Evolutionary conservation across 64 coral and sea anemone species (phyloP).

Genomic region (Montipora foliosa): DNA sequence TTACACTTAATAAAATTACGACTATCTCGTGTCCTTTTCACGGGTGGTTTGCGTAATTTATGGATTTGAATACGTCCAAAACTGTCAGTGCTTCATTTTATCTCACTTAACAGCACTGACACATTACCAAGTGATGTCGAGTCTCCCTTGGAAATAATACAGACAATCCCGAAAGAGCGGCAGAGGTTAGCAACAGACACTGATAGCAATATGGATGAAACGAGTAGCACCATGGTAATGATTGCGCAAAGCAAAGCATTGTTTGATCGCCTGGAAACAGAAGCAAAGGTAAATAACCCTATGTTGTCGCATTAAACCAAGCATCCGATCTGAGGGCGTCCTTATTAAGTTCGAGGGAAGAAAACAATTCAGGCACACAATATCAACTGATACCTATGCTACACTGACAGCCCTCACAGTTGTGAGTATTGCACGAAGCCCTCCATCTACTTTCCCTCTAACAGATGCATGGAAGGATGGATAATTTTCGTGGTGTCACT

Average conservation of each 20-base stretch:
- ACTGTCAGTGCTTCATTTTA: not conserved
- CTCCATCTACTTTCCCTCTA: too few species aligned
- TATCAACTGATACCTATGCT: not conserved
- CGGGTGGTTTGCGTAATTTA: too few species aligned
- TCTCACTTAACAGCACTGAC: not conserved
- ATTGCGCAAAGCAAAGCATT: conserved; percentile 47
- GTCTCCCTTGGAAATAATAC: not conserved
- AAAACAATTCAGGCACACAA: not conserved
- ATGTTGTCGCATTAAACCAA: too few species aligned
- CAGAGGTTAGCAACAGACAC: not conserved
- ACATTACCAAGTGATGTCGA: conserved; percentile 1
- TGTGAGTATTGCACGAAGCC: too few species aligned
- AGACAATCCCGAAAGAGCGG: not conserved
- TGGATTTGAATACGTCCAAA: too few species aligned
- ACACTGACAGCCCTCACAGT: too few species aligned
- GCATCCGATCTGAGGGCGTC: too few species aligned
- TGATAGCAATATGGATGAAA: not conserved
- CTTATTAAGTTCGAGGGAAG: too few species aligned
- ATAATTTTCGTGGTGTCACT: too few species aligned
- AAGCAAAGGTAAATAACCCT: conserved; percentile 6
- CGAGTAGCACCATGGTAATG: conserved; percentile 39
- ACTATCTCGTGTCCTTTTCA: too few species aligned
- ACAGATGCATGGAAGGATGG: too few species aligned
- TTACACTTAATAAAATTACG: too few species aligned
- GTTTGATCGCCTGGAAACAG: conserved; percentile 38